These are phyloP conservation scores for Penaeus japonicus DNA, from an alignment of 1,140 invertebrate species.

Conservation along the genomic window DNA sequence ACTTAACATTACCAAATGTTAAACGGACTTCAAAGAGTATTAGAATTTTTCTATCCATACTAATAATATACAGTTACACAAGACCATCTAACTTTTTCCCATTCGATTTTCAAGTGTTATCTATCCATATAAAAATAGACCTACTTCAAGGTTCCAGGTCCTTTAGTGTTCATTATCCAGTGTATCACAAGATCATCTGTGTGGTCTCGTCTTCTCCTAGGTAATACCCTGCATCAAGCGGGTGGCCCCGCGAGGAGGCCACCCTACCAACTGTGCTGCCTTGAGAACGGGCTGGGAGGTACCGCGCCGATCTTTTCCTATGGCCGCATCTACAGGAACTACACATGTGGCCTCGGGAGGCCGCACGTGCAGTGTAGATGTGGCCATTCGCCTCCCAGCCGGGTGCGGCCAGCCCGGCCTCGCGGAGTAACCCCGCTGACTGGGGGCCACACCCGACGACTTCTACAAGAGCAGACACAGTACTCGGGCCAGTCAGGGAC, in stretches of 20 bases:
- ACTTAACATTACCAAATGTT: constrained; percentile 49
- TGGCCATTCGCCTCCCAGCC: constrained; percentile 33
- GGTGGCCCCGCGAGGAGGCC: constrained; percentile 1
- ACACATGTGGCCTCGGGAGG: neutral
- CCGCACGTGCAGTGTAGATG: constrained; percentile 3
- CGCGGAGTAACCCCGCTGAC: neutral
- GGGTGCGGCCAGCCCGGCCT: constrained; percentile 22
- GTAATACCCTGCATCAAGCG: constrained; percentile 54
- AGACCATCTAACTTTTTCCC: constrained; percentile 46
- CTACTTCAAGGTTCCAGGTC: constrained; percentile 55
- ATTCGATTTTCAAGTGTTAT: constrained; percentile 44
- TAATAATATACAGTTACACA: constrained; percentile 57
- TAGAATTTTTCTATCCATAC: constrained; percentile 53
- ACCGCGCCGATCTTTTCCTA: constrained; percentile 42
- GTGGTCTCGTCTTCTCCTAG: constrained; percentile 52
- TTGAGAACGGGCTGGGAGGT: constrained; percentile 36
- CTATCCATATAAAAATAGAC: constrained; percentile 58
- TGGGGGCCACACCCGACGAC: constrained; percentile 38
- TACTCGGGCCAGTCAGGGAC: constrained; percentile 50
- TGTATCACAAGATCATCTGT: constrained; percentile 55
- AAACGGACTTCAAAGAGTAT: constrained; percentile 56
- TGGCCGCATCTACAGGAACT: constrained; percentile 22
- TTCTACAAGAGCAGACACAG: constrained; percentile 51
- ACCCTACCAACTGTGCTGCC: constrained; percentile 28
- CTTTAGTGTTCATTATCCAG: constrained; percentile 46